phyloP scores from a whole-genome alignment of 2,113 vertebrate species.

The Gnathonemus longibarbis region DNA sequence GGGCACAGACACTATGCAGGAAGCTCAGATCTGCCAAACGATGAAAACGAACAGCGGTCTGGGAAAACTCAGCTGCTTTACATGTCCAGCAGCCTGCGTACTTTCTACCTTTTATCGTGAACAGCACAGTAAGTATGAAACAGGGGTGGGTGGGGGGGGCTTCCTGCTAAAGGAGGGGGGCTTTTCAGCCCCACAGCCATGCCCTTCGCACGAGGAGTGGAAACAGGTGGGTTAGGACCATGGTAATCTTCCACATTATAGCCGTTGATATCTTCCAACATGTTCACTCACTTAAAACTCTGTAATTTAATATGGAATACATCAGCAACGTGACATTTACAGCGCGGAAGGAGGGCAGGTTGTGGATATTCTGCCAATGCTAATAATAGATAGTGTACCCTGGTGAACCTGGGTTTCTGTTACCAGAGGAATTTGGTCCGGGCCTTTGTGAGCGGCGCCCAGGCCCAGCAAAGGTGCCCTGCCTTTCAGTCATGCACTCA shows the following conservation, averaged over 20 bases:
- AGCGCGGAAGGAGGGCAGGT: slow-evolving; percentile 61
- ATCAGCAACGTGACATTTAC: slow-evolving; percentile 68
- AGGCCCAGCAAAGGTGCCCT: slow-evolving; percentile 47
- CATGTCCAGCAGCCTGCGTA: not conserved
- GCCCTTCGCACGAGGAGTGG: slow-evolving; percentile 56
- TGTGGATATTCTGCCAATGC: slow-evolving; percentile 58
- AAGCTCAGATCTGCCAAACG: not conserved
- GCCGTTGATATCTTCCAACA: slow-evolving; percentile 61
- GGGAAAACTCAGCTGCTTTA: not conserved
- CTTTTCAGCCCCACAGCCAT: slow-evolving; percentile 64
- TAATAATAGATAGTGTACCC: slow-evolving; percentile 63
- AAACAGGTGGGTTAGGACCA: slow-evolving; percentile 64
- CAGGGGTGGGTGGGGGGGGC: slow-evolving; percentile 6
- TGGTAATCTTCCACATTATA: slow-evolving; percentile 71
- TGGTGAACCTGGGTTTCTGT: slow-evolving; percentile 61
- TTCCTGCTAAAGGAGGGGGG: slow-evolving; percentile 36
- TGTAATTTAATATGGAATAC: slow-evolving; percentile 69
- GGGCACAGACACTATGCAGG: not conserved
- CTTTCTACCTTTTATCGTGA: not conserved
- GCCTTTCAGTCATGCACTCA: slow-evolving; percentile 33
- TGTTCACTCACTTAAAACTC: slow-evolving; percentile 58
- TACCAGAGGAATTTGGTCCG: slow-evolving; percentile 61
- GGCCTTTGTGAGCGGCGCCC: slow-evolving; percentile 52
- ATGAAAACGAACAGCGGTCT: not conserved
- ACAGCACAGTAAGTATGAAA: not conserved